Percentiles rank a stretch among this genome's conserved stretches.
phyloP scores from a whole-genome alignment of 1,140 invertebrate genomes.

The Tetragnatha versicolor region DNA sequence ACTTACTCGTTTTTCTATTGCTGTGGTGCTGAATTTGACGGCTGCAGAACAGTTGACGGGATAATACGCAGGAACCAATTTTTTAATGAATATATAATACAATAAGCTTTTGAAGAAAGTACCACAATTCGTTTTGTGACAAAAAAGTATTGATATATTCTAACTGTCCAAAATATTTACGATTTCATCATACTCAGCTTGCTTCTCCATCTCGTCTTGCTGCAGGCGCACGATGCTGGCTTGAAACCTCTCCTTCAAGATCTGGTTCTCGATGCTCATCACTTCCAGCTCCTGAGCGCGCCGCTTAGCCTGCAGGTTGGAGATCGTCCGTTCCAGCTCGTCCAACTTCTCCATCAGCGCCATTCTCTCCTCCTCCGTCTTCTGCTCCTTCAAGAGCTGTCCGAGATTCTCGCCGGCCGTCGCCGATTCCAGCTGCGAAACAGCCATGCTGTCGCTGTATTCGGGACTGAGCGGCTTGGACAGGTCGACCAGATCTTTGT shows the following conservation, averaged over 20 bases:
- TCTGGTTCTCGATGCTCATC: slow-evolving; percentile 83
- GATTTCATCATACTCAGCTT: slow-evolving; percentile 69
- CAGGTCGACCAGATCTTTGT: slow-evolving; percentile 47
- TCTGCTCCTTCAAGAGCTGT: slow-evolving; percentile 51
- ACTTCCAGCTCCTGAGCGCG: slow-evolving; percentile 83
- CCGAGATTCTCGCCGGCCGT: slow-evolving; percentile 40
- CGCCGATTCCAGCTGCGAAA: slow-evolving; percentile 47
- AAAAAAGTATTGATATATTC: too few relatives aligned
- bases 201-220: slow-evolving; percentile 79
- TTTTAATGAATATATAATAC: neutral
- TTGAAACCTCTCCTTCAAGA: slow-evolving; percentile 81
- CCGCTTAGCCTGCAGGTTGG: slow-evolving; percentile 74
- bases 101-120: neutral
- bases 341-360: slow-evolving; percentile 57
- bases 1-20: too few relatives aligned
- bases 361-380: slow-evolving; percentile 46
- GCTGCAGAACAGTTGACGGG: too few relatives aligned
- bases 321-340: slow-evolving; percentile 67
- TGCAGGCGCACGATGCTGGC: slow-evolving; percentile 78
- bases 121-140: neutral
- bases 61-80: too few relatives aligned
- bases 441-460: slow-evolving; percentile 36
- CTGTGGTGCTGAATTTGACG: too few relatives aligned
- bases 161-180: slow-evolving; percentile 27
- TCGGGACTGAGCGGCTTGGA: slow-evolving; percentile 43